Conservation (phyloP, 2,888 invertebrate genomes). For the Hesperia comma region DNA sequence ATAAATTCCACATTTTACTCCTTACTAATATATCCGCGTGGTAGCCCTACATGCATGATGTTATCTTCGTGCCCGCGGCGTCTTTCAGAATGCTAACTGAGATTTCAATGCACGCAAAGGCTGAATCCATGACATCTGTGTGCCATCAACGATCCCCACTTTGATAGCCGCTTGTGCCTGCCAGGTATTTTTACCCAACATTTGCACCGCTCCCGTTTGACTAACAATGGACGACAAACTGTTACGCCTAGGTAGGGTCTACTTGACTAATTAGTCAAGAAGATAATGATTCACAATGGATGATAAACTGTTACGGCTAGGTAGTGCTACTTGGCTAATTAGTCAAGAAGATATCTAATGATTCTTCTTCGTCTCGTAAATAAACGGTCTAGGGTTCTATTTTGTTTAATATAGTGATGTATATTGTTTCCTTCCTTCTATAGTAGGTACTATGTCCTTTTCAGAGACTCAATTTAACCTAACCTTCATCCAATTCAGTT, state of each 20-base stretch:
- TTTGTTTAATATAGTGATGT: too few relatives aligned
- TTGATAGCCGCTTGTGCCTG: constrained; percentile 64
- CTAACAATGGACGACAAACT: constrained; percentile 51
- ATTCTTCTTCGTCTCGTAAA: too few relatives aligned
- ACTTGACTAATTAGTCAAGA: too few relatives aligned
- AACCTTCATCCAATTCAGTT: too few relatives aligned
- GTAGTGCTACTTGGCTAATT: too few relatives aligned
- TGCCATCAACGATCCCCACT: constrained; percentile 58
- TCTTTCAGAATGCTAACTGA: constrained; percentile 82
- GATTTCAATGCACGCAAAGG: constrained; percentile 66
- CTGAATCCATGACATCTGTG: constrained; percentile 69
- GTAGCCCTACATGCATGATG: constrained; percentile 55
- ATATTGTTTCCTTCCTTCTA: too few relatives aligned
- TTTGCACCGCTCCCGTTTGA: constrained; percentile 60
- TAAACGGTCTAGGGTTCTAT: too few relatives aligned
- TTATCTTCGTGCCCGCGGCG: constrained; percentile 78
- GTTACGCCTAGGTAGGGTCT: background rate
- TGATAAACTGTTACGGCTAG: background rate
- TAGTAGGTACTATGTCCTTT: too few relatives aligned
- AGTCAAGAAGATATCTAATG: too few relatives aligned
- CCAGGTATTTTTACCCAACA: constrained; percentile 74
- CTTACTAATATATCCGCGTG: too few relatives aligned
- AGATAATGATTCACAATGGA: constrained; percentile 48
- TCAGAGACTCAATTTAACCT: too few relatives aligned
- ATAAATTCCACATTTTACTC: too few relatives aligned